phyloP scores from a whole-genome alignment of 2,888 invertebrate species.

The Harmothoe impar region DNA sequence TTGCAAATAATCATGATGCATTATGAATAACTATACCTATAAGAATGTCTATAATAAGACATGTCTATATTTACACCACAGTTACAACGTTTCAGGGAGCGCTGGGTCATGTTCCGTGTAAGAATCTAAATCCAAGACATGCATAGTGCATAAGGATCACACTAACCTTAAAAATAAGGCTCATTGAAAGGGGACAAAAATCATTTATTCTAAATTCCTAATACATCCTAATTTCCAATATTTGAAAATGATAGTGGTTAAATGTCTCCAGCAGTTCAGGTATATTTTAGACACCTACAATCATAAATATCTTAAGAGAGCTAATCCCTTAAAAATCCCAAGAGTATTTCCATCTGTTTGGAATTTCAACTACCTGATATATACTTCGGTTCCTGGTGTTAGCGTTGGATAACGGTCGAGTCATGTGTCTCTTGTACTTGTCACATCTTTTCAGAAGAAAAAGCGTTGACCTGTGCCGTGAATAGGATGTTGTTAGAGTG shows the following conservation, averaged over 20 bases:
- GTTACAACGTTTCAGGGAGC: slow-evolving; percentile 30
- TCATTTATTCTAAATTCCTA: background rate
- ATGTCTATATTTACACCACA: slow-evolving; percentile 29
- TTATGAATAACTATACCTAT: too few relatives aligned
- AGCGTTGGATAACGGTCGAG: background rate
- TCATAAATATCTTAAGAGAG: too few relatives aligned
- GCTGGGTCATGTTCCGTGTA: background rate
- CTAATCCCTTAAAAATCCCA: too few relatives aligned
- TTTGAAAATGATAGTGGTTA: too few relatives aligned
- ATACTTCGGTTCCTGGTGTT: background rate
- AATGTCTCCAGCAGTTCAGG: too few relatives aligned
- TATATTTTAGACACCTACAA: too few relatives aligned
- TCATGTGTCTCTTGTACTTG: slow-evolving; percentile 26
- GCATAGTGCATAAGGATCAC: background rate
- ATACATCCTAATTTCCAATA: too few relatives aligned
- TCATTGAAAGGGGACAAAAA: background rate
- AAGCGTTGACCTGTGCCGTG: slow-evolving; percentile 23
- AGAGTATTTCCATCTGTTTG: too few relatives aligned
- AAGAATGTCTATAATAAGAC: background rate
- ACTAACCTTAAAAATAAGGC: slow-evolving; percentile 10
- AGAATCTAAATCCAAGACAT: background rate
- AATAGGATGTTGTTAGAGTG: slow-evolving; percentile 21
- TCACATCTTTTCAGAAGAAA: slow-evolving; percentile 39
- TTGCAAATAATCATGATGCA: too few relatives aligned
- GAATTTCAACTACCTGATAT: background rate